These are phyloP conservation scores for Muntiacus reevesi DNA, from an alignment of 2,113 vertebrate species.

Conservation along the genomic window DNA sequence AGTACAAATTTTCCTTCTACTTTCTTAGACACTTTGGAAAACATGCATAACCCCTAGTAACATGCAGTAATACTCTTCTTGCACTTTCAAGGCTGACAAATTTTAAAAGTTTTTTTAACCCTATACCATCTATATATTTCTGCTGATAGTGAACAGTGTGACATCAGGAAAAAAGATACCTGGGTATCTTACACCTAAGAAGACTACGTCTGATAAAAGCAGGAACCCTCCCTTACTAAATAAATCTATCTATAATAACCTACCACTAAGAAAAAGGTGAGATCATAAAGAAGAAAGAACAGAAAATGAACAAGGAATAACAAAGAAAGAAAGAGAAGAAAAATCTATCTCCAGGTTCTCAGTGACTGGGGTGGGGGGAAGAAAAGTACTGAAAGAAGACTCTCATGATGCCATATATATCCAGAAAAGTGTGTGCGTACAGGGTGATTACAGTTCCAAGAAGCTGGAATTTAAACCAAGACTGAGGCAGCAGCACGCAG, in stretches of 20 bases:
- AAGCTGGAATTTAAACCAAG: slow-evolving; percentile 79
- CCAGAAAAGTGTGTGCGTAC: background rate
- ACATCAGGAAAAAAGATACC: background rate
- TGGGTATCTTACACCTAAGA: rapidly evolving
- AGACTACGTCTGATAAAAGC: background rate
- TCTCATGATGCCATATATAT: slow-evolving; percentile 29
- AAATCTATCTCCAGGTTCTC: slow-evolving; percentile 11
- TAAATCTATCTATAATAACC: background rate
- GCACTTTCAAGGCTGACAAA: background rate
- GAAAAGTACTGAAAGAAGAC: background rate
- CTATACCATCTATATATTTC: background rate
- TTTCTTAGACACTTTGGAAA: background rate
- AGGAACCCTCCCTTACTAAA: background rate
- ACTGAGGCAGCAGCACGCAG: slow-evolving; percentile 65
- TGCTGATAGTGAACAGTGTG: background rate
- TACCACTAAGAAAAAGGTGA: slow-evolving; percentile 1
- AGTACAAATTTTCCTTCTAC: background rate
- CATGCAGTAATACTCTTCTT: background rate
- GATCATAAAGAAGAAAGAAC: background rate
- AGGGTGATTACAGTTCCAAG: slow-evolving; percentile 66
- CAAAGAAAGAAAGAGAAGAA: background rate
- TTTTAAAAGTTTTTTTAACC: background rate
- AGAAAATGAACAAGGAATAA: background rate
- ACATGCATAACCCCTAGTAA: background rate
- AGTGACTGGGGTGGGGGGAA: background rate